Percentiles rank a stretch among this genome's conserved stretches.
phyloP scores from a whole-genome alignment of 2,797 vertebrate genomes.

The Aphelocoma californica region DNA sequence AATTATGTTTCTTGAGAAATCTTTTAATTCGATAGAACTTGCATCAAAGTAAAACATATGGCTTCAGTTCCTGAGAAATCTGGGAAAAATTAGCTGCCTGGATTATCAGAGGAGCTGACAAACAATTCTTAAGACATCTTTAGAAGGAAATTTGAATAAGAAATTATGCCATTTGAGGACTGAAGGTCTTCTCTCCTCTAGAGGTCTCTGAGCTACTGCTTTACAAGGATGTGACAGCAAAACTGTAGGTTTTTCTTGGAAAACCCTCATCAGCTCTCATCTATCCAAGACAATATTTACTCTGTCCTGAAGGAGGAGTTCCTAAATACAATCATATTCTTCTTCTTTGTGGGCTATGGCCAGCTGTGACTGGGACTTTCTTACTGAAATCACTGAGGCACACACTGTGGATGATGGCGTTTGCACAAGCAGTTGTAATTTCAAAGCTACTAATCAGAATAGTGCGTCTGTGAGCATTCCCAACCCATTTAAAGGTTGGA shows the following conservation, averaged over 20 bases:
- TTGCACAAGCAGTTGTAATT: not conserved
- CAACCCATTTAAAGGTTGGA: slow-evolving; percentile 28
- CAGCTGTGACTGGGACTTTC: not conserved
- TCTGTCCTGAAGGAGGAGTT: not conserved
- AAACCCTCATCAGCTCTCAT: not conserved
- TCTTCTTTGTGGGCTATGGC: not conserved
- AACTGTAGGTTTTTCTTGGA: not conserved
- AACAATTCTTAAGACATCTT: not conserved
- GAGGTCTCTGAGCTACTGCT: not conserved
- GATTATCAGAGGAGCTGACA: not conserved
- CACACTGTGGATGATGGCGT: not conserved
- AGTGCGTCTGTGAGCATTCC: not conserved
- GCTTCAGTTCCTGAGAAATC: not conserved
- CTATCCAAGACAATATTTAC: not conserved
- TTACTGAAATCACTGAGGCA: not conserved
- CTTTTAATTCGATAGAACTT: not conserved
- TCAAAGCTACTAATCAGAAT: not conserved
- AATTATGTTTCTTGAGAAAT: not conserved
- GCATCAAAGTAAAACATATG: not conserved
- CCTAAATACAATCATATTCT: not conserved
- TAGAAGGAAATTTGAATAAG: not conserved
- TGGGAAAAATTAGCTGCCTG: not conserved
- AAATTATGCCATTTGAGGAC: not conserved
- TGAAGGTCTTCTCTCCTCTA: not conserved
- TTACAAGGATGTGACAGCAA: not conserved